phyloP scores from a whole-genome alignment of 2,888 invertebrate genomes.

The Uloborus plumipes region DNA sequence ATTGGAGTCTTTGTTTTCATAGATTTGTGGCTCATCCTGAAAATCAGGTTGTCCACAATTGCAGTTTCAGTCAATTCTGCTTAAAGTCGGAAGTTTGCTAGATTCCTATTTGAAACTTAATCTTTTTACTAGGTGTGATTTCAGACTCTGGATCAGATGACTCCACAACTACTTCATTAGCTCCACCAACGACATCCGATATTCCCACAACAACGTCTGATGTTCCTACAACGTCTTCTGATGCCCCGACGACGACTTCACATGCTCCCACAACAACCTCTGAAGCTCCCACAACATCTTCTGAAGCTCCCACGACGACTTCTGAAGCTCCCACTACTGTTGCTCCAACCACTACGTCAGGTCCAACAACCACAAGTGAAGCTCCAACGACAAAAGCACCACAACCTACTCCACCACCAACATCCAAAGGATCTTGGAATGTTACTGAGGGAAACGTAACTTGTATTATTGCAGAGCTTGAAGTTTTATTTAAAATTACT shows the following conservation, averaged over 20 bases:
- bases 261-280: not conserved
- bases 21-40: too few species aligned
- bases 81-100: too few species aligned
- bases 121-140: too few species aligned
- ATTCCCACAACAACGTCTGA: not conserved
- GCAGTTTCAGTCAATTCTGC: too few species aligned
- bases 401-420: conserved; percentile 69
- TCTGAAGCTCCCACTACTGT: not conserved
- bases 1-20: too few species aligned
- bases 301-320: not conserved
- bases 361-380: conserved; percentile 65
- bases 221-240: not conserved
- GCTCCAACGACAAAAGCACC: conserved; percentile 69
- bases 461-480: conserved; percentile 79
- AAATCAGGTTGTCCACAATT: too few species aligned
- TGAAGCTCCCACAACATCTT: not conserved
- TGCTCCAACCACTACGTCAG: not conserved
- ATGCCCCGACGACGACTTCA: conserved; percentile 52
- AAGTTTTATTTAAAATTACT: conserved; percentile 77
- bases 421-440: conserved; percentile 74
- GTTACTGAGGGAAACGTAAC: conserved; percentile 74
- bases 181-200: not conserved
- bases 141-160: too few species aligned
- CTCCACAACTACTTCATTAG: not conserved
- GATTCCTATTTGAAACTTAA: too few species aligned